Percentiles rank a stretch among this genome's conserved stretches.
These are phyloP conservation scores for Phaonia tiefii DNA, from an alignment of 2,888 invertebrate species.

Conservation along the genomic window DNA sequence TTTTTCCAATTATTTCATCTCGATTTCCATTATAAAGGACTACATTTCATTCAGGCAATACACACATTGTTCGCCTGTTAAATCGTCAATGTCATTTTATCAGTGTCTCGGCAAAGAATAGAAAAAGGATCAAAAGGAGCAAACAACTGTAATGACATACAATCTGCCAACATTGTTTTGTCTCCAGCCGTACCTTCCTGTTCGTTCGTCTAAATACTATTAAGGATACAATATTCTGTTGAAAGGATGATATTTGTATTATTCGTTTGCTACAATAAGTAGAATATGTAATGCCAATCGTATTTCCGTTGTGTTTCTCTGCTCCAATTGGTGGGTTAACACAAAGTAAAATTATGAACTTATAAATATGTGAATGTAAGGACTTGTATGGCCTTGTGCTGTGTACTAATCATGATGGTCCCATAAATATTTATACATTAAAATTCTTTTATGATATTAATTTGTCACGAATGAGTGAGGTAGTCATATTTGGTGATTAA, in stretches of 20 bases:
- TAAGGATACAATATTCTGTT: not conserved
- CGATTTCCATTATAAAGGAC: not conserved
- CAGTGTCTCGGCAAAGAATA: not conserved
- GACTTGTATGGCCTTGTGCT: too few relatives aligned
- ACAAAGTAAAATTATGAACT: too few relatives aligned
- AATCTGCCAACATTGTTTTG: not conserved
- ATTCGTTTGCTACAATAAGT: not conserved
- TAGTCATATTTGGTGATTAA: too few relatives aligned
- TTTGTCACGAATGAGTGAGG: too few relatives aligned
- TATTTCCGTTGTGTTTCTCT: too few relatives aligned
- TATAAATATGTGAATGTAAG: too few relatives aligned
- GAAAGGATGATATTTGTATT: not conserved
- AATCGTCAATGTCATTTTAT: not conserved
- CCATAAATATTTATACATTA: too few relatives aligned
- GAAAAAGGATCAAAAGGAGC: not conserved
- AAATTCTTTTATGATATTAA: too few relatives aligned
- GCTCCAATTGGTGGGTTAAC: too few relatives aligned
- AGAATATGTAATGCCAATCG: not conserved
- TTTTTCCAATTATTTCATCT: slow-evolving; percentile 3
- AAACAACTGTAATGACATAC: slow-evolving; percentile 15
- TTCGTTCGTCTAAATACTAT: not conserved
- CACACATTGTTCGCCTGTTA: not conserved
- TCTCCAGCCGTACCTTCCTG: not conserved
- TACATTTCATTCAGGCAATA: not conserved
- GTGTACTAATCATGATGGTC: too few relatives aligned